Base-by-base conservation (phyloP, 2,113 vertebrate genomes). In the Mustela lutreola region DNA sequence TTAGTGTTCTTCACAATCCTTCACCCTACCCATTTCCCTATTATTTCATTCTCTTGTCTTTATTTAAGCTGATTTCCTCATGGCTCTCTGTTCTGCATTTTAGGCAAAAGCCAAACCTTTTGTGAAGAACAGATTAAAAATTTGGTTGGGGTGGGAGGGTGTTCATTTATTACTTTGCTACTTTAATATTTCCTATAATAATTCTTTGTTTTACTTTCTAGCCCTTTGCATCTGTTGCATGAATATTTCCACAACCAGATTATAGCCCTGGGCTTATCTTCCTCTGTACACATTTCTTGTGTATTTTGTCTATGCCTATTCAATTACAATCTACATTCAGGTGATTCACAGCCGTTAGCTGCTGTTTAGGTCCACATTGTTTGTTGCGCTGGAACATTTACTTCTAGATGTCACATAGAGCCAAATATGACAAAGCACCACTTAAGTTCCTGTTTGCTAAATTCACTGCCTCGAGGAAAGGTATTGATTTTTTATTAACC, bases 401-500 rank as follows among this genome's bases (percentile, higher is more conserved):
- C 45, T 73, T 94, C 33, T 86, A 45, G 76, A 50, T 90, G 93
- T 92, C 87, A 86, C 65, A 67, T 33, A 81, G 45, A 85, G 63
- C 81, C 97, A 89, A 97, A 48, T 92, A 95, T 96, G 94, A 95
- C 63, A 91, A 70, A 96, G 78, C 36, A 93, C 71, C 58, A 70
- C 82, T 96, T 62, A 28, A 19, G 70, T 63, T 67, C 58, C 48
- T 91, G 10, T 85, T 87, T 95, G 95, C 86, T 93, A 45, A 90
- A 67, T 92, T 75, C 56, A 90, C 39, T 94, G 80, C 88, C 91
- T 75, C 60, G 31, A 84, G 76, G 63, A 89, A 70, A 31, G 28
- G 28, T 56, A 97, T 81, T 96, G 96, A 96, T 87, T 95, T 83
- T 75, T 67, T 89, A 63, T 97, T 94, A 97, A 97, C 95, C 75